phyloP scores from a whole-genome alignment of 2,113 vertebrate species.

The Phyllostomus hastatus region DNA sequence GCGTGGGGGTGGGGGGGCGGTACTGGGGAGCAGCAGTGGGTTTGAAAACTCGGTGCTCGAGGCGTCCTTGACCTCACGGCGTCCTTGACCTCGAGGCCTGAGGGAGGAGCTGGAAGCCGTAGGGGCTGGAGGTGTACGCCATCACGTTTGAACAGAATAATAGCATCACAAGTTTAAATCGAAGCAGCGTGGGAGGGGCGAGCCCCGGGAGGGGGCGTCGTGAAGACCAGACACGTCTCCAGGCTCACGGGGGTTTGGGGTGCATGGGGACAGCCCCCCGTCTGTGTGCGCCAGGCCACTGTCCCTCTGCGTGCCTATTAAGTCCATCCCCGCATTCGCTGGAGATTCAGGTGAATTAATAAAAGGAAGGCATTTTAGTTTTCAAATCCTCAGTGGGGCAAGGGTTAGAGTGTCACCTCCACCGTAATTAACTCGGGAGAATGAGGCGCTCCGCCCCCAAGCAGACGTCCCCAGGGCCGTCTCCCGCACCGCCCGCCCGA shows the following conservation, averaged over 20 bases:
- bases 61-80: fast-evolving
- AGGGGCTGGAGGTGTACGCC: fast-evolving
- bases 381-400: neutral
- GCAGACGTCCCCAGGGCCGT: no score
- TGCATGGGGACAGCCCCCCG: fast-evolving
- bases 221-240: fast-evolving
- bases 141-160: fast-evolving
- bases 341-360: neutral
- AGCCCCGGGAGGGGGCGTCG: no score
- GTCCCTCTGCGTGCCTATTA: neutral
- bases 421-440: neutral
- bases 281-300: fast-evolving
- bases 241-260: neutral
- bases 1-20: fast-evolving
- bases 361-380: neutral
- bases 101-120: neutral
- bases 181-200: neutral
- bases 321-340: neutral
- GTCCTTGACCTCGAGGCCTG: fast-evolving
- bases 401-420: neutral
- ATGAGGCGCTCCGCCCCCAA: neutral
- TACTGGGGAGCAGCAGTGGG: fast-evolving
- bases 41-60: neutral
- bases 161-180: fast-evolving
- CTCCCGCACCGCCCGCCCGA: fast-evolving